Percentiles rank a stretch among this genome's conserved stretches.
Conservation (phyloP, 2,797 vertebrate species). For the Hephaestus fuliginosus region DNA sequence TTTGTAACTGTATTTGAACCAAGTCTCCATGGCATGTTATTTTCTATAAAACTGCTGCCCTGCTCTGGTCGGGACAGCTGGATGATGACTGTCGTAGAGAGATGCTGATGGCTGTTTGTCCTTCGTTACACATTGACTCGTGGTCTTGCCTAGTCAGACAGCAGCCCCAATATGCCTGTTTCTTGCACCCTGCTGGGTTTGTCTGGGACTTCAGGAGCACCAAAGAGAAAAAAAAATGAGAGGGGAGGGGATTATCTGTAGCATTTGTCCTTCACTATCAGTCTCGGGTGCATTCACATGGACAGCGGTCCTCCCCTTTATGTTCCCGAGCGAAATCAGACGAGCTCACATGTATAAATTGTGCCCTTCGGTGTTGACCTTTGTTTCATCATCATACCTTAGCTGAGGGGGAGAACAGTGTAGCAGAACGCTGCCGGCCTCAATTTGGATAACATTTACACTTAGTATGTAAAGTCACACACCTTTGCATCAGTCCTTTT, state of each 20-base stretch:
- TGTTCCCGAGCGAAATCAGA: conserved; percentile 14
- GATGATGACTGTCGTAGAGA: conserved; percentile 41
- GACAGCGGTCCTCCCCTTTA: conserved; percentile 47
- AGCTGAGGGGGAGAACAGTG: background rate
- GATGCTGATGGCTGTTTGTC: conserved; percentile 37
- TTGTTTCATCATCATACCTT: conserved; percentile 15
- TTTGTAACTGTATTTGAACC: conserved; percentile 6
- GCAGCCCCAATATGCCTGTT: conserved; percentile 23
- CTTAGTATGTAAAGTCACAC: conserved; percentile 24
- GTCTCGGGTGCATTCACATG: conserved; percentile 53
- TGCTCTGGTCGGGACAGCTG: conserved; percentile 13
- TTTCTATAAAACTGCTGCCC: conserved; percentile 14
- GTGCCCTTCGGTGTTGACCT: conserved; percentile 30
- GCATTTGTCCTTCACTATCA: conserved; percentile 52
- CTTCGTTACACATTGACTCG: conserved; percentile 34
- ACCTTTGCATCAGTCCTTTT: conserved; percentile 16
- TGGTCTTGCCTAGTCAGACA: conserved; percentile 41
- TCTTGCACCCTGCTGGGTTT: conserved; percentile 25
- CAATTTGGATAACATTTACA: conserved; percentile 32
- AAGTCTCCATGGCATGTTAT: conserved; percentile 30
- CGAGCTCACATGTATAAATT: conserved; percentile 23
- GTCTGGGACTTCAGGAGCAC: conserved; percentile 5
- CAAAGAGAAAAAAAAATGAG: background rate
- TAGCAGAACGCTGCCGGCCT: conserved; percentile 8
- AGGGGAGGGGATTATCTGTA: conserved; percentile 37